Percentiles rank a stretch among this genome's conserved stretches.
These are phyloP conservation scores for Bombus vancouverensis DNA, from an alignment of 1,140 invertebrate genomes.

Conservation along the genomic window DNA sequence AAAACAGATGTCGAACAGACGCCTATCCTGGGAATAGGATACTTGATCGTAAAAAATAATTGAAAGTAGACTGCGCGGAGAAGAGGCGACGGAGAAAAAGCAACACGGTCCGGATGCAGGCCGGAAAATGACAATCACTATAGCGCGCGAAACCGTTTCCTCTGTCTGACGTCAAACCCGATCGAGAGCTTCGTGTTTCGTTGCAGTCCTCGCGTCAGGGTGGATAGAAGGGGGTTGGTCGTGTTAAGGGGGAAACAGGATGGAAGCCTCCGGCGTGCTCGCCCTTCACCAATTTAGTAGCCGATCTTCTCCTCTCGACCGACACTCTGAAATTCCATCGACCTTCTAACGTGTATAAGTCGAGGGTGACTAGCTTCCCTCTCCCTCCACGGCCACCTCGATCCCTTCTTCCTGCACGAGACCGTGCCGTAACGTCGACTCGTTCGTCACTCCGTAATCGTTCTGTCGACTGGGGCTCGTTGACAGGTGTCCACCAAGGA, in stretches of 20 bases:
- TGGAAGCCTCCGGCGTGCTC: conserved; percentile 42
- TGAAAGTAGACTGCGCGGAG: conserved; percentile 69
- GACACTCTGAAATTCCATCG: conserved; percentile 56
- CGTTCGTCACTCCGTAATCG: conserved; percentile 57
- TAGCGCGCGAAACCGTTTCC: conserved; percentile 67
- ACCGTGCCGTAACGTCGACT: conserved; percentile 20
- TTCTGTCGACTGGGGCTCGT: conserved; percentile 41
- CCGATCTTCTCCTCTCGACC: conserved; percentile 60
- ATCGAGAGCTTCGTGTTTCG: conserved; percentile 18
- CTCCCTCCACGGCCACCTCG: not conserved
- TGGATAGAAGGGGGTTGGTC: not conserved
- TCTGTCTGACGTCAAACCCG: conserved; percentile 76
- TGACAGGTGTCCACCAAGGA: conserved; percentile 68
- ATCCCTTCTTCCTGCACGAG: conserved; percentile 16
- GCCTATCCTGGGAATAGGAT: conserved; percentile 46
- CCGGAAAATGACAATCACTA: conserved; percentile 82
- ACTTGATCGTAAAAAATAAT: conserved; percentile 80
- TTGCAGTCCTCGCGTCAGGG: conserved; percentile 33
- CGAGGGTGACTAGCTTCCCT: conserved; percentile 44
- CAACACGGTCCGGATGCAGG: conserved; percentile 71
- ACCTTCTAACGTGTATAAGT: conserved; percentile 47
- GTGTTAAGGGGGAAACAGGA: conserved; percentile 27
- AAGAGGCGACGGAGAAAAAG: conserved; percentile 71
- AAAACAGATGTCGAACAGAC: conserved; percentile 32
- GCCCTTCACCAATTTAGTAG: conserved; percentile 63